A percentile compares a stretch with the other conserved stretches of the same genome.
Conservation (phyloP, 53 echinoderm and acorn worm genomes). For the Zoroaster sp. region DNA sequence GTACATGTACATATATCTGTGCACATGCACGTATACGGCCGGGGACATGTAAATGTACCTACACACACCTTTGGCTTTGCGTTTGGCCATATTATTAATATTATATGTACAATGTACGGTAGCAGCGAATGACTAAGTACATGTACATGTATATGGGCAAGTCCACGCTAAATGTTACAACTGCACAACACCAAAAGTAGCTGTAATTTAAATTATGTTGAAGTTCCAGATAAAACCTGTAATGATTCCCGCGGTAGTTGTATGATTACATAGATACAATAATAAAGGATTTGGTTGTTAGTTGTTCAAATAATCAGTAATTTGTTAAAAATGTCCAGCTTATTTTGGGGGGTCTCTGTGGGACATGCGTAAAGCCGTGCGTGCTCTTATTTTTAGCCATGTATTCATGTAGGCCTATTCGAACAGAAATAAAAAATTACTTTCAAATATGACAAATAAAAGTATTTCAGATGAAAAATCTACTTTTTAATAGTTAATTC, state of each 20-base stretch:
- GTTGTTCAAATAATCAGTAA: background rate
- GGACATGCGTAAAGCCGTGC: background rate
- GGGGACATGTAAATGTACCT: too few species aligned
- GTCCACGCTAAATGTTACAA: background rate
- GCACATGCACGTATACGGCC: too few species aligned
- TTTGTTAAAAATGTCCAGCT: background rate
- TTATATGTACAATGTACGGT: too few species aligned
- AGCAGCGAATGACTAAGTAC: too few species aligned
- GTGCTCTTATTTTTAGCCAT: background rate
- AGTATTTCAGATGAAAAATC: too few species aligned
- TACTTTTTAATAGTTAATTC: too few species aligned
- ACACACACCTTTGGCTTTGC: too few species aligned
- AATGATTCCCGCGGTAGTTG: background rate
- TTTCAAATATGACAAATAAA: background rate
- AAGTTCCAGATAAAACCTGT: background rate
- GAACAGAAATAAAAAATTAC: background rate
- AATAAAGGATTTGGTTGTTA: background rate
- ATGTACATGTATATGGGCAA: too few species aligned
- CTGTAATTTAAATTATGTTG: background rate
- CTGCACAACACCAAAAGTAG: background rate
- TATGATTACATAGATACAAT: background rate
- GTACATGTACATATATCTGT: too few species aligned
- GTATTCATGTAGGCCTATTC: background rate
- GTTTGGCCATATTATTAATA: too few species aligned
- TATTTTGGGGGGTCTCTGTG: background rate